Evolutionary conservation across 2,113 vertebrate species (phyloP).

Genomic region (Heterocephalus glaber): DNA sequence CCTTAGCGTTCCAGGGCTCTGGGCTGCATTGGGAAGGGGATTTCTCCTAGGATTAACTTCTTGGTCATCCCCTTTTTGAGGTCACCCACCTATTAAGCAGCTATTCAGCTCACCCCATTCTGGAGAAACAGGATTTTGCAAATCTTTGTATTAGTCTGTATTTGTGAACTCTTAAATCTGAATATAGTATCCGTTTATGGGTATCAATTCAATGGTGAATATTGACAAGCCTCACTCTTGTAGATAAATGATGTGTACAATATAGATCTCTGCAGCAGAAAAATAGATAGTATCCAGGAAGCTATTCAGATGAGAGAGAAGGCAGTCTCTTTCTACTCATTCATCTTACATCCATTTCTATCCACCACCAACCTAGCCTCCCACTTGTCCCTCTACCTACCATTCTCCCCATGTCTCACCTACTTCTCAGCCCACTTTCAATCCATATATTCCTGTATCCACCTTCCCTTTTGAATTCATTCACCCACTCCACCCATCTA

Average conservation of each 20-base stretch:
- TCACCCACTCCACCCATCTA: not conserved
- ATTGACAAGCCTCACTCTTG: not conserved
- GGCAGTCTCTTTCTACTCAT: not conserved
- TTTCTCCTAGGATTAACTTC: not conserved
- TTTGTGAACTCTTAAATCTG: slow-evolving; percentile 6
- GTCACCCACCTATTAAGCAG: not conserved
- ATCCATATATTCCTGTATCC: not conserved
- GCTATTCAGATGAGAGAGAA: not conserved
- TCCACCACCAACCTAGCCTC: not conserved
- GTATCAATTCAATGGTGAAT: not conserved
- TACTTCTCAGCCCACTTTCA: not conserved
- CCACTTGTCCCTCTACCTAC: not conserved
- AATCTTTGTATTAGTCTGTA: not conserved
- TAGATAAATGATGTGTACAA: not conserved
- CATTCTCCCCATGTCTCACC: not conserved
- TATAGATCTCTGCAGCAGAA: not conserved
- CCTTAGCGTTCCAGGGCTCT: not conserved
- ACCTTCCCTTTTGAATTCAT: not conserved
- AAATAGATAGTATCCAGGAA: not conserved
- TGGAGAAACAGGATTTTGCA: not conserved
- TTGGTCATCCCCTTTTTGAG: not conserved
- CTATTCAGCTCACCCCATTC: not conserved
- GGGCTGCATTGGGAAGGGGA: not conserved
- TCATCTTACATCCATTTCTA: not conserved
- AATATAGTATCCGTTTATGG: not conserved